Percentiles rank a stretch among this genome's conserved stretches.
phyloP scores from a whole-genome alignment of 2,113 vertebrate species.

The Garra rufa region DNA sequence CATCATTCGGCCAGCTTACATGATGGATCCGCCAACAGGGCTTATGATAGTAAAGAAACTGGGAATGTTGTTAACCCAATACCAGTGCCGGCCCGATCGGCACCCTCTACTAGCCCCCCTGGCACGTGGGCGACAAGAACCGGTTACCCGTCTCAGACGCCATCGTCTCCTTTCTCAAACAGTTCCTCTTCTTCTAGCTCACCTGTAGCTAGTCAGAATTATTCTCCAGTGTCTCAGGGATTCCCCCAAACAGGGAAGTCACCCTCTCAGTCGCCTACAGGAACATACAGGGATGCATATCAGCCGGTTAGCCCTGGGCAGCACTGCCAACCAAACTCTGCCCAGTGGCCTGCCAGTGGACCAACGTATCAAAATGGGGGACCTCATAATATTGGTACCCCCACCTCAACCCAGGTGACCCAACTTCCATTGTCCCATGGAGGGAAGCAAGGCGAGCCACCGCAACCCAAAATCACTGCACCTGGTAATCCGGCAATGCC shows the following conservation, averaged over 20 bases:
- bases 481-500: neutral
- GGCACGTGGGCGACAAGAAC: slow-evolving; percentile 64
- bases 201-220: slow-evolving; percentile 46
- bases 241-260: slow-evolving; percentile 52
- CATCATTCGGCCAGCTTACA: slow-evolving; percentile 59
- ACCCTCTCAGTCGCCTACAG: slow-evolving; percentile 63
- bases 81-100: slow-evolving; percentile 56
- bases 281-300: slow-evolving; percentile 68
- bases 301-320: slow-evolving; percentile 46
- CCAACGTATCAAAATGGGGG: slow-evolving; percentile 61
- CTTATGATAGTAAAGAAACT: slow-evolving; percentile 69
- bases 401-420: neutral
- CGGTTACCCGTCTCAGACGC: slow-evolving; percentile 44
- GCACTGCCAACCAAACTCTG: slow-evolving; percentile 49
- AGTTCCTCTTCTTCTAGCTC: slow-evolving; percentile 41
- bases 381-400: slow-evolving; percentile 4
- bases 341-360: slow-evolving; percentile 38
- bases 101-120: slow-evolving; percentile 56
- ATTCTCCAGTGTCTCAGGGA: slow-evolving; percentile 54
- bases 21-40: slow-evolving; percentile 63
- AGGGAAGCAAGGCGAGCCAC: slow-evolving; percentile 24
- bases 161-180: slow-evolving; percentile 65
- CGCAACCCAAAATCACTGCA: slow-evolving; percentile 40
- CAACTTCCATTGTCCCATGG: neutral
- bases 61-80: slow-evolving; percentile 49